A percentile compares a stretch with the other conserved stretches of the same genome.
phyloP scores from a whole-genome alignment of 2,888 invertebrate species.

The Drosophila histrio region DNA sequence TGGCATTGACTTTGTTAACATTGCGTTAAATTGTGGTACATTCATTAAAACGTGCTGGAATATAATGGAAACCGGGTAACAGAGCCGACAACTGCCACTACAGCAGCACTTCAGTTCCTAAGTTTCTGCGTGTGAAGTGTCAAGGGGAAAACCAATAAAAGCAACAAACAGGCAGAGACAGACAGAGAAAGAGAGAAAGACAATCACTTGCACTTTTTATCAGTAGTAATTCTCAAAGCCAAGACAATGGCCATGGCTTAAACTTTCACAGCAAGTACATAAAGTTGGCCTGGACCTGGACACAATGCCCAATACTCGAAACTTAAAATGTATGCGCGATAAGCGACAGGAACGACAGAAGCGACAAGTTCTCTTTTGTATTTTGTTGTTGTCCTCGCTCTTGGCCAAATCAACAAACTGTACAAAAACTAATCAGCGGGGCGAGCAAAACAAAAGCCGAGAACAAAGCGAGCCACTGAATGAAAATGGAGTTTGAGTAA shows the following conservation, averaged over 20 bases:
- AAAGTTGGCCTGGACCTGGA: constrained; percentile 51
- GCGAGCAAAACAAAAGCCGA: constrained; percentile 51
- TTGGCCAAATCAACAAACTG: constrained; percentile 60
- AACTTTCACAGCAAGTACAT: constrained; percentile 43
- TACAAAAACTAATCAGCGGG: constrained; percentile 68
- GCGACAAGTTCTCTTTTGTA: constrained; percentile 34
- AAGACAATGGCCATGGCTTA: constrained; percentile 59
- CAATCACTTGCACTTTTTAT: constrained; percentile 63
- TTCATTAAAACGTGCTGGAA: constrained; percentile 64
- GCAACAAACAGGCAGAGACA: constrained; percentile 6
- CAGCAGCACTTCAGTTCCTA: constrained; percentile 15
- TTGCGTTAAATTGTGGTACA: constrained; percentile 77
- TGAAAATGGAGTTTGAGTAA: neutral
- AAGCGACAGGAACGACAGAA: constrained; percentile 41
- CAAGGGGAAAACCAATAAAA: constrained; percentile 2
- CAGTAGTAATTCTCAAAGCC: constrained; percentile 49
- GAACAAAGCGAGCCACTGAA: constrained; percentile 43
- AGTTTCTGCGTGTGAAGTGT: constrained; percentile 26
- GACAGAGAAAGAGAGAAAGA: neutral
- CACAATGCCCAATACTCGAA: constrained; percentile 67
- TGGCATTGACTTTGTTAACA: constrained; percentile 79
- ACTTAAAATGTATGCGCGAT: constrained; percentile 67
- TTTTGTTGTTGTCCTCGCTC: constrained; percentile 22
- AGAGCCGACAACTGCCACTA: constrained; percentile 22
- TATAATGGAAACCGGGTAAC: constrained; percentile 41